These are phyloP conservation scores for Chalcosyrphus nemorum DNA, from an alignment of 2,888 invertebrate genomes.

Conservation along the genomic window DNA sequence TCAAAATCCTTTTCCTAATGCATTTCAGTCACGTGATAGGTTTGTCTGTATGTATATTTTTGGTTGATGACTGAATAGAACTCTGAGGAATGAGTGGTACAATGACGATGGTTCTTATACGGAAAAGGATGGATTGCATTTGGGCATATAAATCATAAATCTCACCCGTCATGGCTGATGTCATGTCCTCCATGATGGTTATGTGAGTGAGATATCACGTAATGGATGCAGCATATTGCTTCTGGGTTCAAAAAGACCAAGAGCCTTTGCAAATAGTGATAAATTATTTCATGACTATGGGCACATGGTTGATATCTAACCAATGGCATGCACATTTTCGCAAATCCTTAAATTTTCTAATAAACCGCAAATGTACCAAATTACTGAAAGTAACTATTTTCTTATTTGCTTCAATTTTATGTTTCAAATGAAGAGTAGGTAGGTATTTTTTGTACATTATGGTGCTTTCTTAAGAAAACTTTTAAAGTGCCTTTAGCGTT, in stretches of 20 bases:
- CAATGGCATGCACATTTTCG: not conserved
- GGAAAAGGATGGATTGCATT: conserved; percentile 16
- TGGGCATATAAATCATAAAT: conserved; percentile 39
- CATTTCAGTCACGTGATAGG: conserved; percentile 24
- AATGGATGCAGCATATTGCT: not conserved
- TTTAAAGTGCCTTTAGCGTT: not conserved
- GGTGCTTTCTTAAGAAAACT: not conserved
- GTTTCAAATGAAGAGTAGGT: not conserved
- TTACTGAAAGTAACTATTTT: not conserved
- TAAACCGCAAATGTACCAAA: not conserved
- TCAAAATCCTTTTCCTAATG: not conserved
- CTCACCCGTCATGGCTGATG: conserved; percentile 2
- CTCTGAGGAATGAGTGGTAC: not conserved
- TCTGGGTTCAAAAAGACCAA: not conserved
- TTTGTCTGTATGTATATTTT: not conserved
- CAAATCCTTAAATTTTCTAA: not conserved
- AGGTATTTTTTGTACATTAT: not conserved
- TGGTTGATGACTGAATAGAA: not conserved
- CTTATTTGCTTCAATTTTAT: not conserved
- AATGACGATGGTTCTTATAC: not conserved
- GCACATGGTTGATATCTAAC: not conserved
- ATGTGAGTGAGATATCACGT: not conserved
- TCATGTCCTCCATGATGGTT: conserved; percentile 6
- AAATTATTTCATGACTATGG: not conserved
- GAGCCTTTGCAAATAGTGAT: not conserved